Base-by-base conservation (phyloP, 2,888 invertebrate species). In the Catocala sponsa region DNA sequence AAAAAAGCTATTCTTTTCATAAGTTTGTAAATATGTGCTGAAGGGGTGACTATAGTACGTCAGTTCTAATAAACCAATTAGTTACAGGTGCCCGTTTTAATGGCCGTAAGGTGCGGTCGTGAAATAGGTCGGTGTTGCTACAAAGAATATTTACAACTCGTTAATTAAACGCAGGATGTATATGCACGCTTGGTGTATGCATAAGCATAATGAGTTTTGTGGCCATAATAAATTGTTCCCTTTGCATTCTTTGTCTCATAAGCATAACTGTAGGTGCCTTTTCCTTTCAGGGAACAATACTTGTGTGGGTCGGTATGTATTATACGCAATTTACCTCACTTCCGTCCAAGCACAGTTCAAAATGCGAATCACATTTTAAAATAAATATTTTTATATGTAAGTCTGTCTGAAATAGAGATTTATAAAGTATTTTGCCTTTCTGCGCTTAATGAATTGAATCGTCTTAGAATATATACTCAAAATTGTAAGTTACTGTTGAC, bases 211-310 rank as follows among this genome's bases (percentile, higher is more conserved):
- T 53, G 47, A 59, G 35, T 38, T 38, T 57, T 42, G 52, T 32
- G 42, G 43, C 33, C 53, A 35, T 56, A 59, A 72, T 56, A 43
- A 65, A 64, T 38, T 68, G 55, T 63, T 63, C 56, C 56, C 53
- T 63, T 61, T 59, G 57, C 48, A 56, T 60, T 51, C 55, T 69
- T 64, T 69, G 64, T 66, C 25, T 15, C 42, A 25, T 44, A 54
- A 56, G 2, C 35, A 9, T 9, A 38, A 38, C 52, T n/a, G 57
- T 64, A 51, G 50, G 48, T 46, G 50, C 51, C 61, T 55, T 49
- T 38, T 49, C 67, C 65, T 70, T 72, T 61, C 68, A 58, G 61
- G 72, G 75, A 63, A 78, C 76, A 79, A 77, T 76, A 60, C 56
- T 55, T 7, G 61, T 50, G 70, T 74, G 67, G 69, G 70, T 70